These are phyloP conservation scores for Catostomus latipinnis DNA, from an alignment of 2,797 vertebrate genomes.

Conservation along the genomic window DNA sequence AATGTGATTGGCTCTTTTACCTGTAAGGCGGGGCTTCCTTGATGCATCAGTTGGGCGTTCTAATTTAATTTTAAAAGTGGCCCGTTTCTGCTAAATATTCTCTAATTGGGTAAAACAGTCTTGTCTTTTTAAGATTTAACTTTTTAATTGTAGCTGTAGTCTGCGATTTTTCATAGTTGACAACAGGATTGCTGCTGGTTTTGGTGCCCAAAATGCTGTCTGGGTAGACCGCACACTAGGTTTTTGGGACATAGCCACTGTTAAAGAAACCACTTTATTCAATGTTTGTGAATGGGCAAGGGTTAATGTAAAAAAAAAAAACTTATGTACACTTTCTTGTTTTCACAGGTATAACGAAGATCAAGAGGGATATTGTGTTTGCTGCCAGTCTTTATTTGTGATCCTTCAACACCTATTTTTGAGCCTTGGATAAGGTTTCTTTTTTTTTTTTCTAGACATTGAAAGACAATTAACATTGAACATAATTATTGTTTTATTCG, in stretches of 20 bases:
- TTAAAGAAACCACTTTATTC: no score
- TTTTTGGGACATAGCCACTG: neutral
- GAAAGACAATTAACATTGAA: slow-evolving; percentile 54
- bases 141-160: no score
- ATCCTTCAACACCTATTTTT: slow-evolving; percentile 19
- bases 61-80: no score
- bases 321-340: neutral
- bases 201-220: neutral
- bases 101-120: no score
- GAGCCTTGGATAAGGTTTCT: neutral
- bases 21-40: no score
- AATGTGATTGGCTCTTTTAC: no score
- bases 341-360: slow-evolving; percentile 92
- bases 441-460: slow-evolving; percentile 16
- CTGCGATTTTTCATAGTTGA: no score
- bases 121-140: no score
- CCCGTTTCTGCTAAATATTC: no score
- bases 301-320: neutral
- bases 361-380: slow-evolving; percentile 98
- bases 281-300: no score
- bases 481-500: slow-evolving; percentile 59
- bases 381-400: slow-evolving; percentile 97
- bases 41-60: no score
- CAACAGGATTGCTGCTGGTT: neutral
- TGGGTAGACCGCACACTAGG: neutral